These are phyloP conservation scores for Leuctra nigra DNA, from an alignment of 2,888 invertebrate genomes.

Conservation along the genomic window DNA sequence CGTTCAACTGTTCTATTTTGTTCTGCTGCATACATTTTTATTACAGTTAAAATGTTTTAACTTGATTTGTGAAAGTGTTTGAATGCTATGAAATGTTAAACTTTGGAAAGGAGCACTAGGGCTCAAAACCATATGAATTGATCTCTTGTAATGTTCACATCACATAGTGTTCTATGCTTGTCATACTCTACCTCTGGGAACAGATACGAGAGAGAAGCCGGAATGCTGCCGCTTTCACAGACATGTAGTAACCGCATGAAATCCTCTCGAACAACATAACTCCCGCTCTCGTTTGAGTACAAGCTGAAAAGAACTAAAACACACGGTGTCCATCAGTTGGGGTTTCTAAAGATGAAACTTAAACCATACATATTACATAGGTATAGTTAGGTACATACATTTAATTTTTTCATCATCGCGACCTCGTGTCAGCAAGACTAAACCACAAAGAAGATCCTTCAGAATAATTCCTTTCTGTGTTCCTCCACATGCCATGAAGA, in stretches of 20 bases:
- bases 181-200: constrained; percentile 43
- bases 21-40: no score
- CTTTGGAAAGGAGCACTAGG: no score
- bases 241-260: constrained; percentile 52
- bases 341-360: no score
- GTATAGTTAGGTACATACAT: constrained; percentile 61
- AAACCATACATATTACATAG: neutral
- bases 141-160: no score
- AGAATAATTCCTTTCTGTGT: constrained; percentile 73
- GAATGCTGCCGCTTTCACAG: constrained; percentile 43
- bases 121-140: no score
- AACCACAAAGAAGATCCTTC: constrained; percentile 75
- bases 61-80: no score
- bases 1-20: no score
- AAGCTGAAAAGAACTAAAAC: constrained; percentile 75
- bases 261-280: constrained; percentile 65
- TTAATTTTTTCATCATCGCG: constrained; percentile 75
- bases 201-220: constrained; percentile 41
- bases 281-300: constrained; percentile 74
- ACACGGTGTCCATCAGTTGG: no score
- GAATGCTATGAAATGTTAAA: no score
- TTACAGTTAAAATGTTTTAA: no score
- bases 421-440: constrained; percentile 80
- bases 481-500: constrained; percentile 80
- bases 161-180: no score